A percentile compares a stretch with the other conserved stretches of the same genome.
Conservation (phyloP, 1,140 invertebrate genomes). For the Teleogryllus occipitalis region DNA sequence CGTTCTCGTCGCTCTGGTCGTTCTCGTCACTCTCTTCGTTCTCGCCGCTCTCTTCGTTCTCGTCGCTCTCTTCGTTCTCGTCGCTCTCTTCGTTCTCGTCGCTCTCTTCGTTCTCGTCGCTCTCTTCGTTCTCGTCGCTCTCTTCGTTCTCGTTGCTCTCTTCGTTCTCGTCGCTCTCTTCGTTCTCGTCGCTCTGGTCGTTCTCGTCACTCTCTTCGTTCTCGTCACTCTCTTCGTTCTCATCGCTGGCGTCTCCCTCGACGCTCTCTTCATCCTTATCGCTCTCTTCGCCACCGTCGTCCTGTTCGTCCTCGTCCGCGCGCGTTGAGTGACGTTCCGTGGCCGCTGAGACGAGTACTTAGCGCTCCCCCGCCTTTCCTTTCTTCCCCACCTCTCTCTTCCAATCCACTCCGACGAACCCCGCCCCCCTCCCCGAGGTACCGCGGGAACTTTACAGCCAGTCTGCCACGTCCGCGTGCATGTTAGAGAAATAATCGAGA, state of each 20-base stretch:
- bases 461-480: no score
- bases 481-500: no score
- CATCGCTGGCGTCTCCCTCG: background rate
- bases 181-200: background rate
- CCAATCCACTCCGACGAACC: background rate
- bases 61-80: background rate
- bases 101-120: no score
- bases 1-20: no score
- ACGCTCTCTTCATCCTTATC: background rate
- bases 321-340: no score
- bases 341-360: no score
- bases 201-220: no score
- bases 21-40: no score
- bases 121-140: background rate
- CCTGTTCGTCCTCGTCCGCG: background rate
- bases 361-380: background rate
- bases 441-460: no score
- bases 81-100: background rate
- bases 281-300: background rate
- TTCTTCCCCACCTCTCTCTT: background rate
- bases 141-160: background rate
- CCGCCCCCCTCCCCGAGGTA: no score
- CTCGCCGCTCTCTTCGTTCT: background rate
- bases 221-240: no score
- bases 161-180: background rate